These are phyloP conservation scores for Tragulus kanchil DNA, from an alignment of 2,113 vertebrate species.

Conservation along the genomic window DNA sequence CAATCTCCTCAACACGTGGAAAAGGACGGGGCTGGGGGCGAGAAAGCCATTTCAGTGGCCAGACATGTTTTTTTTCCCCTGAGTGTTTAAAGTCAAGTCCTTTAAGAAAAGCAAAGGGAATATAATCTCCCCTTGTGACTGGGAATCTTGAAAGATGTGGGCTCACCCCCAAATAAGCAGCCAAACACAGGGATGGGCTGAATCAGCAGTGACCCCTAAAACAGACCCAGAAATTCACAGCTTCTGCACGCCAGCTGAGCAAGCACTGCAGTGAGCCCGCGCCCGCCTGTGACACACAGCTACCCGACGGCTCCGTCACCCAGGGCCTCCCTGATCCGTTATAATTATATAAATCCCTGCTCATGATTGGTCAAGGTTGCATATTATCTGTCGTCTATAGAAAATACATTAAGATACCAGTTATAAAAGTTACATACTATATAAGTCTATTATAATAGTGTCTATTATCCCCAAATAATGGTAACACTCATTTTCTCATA, in stretches of 20 bases:
- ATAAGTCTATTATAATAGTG: neutral
- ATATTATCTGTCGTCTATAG: too few species aligned
- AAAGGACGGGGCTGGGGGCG: accelerated
- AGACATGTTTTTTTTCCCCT: neutral
- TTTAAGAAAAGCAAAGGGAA: neutral
- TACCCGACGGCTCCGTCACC: accelerated
- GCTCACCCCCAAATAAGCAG: neutral
- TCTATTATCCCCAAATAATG: neutral
- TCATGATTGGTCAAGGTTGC: neutral
- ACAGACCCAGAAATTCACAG: neutral
- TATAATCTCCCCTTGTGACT: neutral
- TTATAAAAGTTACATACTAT: neutral
- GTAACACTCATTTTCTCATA: neutral
- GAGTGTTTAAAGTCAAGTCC: neutral
- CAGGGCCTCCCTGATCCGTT: neutral
- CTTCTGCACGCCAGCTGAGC: neutral
- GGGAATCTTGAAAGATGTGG: neutral
- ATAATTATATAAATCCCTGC: neutral
- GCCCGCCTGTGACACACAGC: accelerated
- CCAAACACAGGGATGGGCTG: neutral
- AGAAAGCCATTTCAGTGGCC: neutral
- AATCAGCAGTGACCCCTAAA: neutral
- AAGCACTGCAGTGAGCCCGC: neutral
- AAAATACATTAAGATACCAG: neutral
- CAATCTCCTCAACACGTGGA: neutral